Conservation (phyloP, 2,113 vertebrate species). For the Thalassoma bifasciatum region DNA sequence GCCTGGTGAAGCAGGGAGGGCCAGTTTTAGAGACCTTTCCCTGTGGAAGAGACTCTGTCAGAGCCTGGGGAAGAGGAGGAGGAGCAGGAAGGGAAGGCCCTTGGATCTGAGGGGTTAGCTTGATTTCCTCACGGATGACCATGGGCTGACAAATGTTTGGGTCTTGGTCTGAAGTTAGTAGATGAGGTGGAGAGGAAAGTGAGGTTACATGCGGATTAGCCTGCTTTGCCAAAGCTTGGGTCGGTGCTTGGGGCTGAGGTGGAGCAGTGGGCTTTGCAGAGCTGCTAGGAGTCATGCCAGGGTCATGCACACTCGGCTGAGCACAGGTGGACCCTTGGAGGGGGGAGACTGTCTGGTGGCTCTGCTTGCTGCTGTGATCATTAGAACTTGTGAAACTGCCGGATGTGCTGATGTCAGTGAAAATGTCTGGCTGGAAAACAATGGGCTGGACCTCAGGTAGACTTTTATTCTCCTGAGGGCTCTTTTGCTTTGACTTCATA, state of each 20-base stretch:
- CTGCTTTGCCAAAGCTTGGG: conserved; percentile 40
- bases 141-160: conserved; percentile 84
- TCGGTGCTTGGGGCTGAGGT: conserved; percentile 16
- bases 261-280: background rate
- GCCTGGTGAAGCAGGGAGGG: conserved; percentile 87
- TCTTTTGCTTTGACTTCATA: background rate
- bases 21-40: conserved; percentile 44
- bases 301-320: conserved; percentile 87
- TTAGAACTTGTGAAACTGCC: conserved; percentile 16
- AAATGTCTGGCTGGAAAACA: background rate
- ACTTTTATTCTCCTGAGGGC: background rate
- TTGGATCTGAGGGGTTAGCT: conserved; percentile 83
- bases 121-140: conserved; percentile 87
- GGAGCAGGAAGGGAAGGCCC: conserved; percentile 74
- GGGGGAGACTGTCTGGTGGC: conserved; percentile 71
- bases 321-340: conserved; percentile 63
- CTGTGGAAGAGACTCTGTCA: conserved; percentile 80
- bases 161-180: conserved; percentile 82
- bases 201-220: conserved; percentile 87
- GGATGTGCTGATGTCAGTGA: conserved; percentile 13
- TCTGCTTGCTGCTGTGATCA: conserved; percentile 24
- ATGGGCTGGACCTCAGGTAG: conserved; percentile 21
- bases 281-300: conserved; percentile 74
- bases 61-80: conserved; percentile 25
- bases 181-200: conserved; percentile 65